Evolutionary conservation across 1,140 invertebrate genomes (phyloP).

Genomic region (Tetranychus urticae): DNA sequence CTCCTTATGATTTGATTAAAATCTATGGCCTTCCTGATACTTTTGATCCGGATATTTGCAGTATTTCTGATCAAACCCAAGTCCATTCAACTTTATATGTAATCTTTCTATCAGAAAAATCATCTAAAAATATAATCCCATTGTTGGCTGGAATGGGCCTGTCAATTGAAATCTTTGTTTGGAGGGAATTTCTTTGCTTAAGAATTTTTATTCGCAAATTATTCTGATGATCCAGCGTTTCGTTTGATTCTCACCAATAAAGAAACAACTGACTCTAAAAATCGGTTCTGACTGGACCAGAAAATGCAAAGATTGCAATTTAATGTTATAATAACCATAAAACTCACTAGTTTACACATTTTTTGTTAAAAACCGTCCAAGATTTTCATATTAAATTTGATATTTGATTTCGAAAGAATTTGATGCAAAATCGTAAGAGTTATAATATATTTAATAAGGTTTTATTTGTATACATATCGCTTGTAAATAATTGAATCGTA

Average conservation of each 20-base stretch:
- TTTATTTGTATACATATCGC: too few species aligned
- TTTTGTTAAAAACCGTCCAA: too few species aligned
- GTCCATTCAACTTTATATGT: background rate
- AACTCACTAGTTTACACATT: too few species aligned
- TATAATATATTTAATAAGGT: too few species aligned
- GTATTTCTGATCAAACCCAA: background rate
- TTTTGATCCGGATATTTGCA: background rate
- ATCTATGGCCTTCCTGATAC: background rate
- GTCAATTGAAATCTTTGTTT: background rate
- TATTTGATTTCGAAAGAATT: too few species aligned
- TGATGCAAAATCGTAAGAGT: too few species aligned
- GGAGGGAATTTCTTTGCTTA: background rate
- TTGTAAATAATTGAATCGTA: too few species aligned
- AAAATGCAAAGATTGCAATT: too few species aligned
- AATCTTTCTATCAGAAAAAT: background rate
- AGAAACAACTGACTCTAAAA: background rate
- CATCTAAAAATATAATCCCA: background rate
- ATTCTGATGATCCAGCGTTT: background rate
- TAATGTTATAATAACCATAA: too few species aligned
- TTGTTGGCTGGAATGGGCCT: background rate
- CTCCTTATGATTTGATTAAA: background rate
- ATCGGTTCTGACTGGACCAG: too few species aligned
- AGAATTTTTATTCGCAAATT: background rate
- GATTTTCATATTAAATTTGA: too few species aligned
- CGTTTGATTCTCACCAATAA: background rate